A percentile compares a stretch with the other conserved stretches of the same genome.
Evolutionary conservation across 2,113 vertebrate species (phyloP).

Genomic region (Potamarius usumacintae): DNA sequence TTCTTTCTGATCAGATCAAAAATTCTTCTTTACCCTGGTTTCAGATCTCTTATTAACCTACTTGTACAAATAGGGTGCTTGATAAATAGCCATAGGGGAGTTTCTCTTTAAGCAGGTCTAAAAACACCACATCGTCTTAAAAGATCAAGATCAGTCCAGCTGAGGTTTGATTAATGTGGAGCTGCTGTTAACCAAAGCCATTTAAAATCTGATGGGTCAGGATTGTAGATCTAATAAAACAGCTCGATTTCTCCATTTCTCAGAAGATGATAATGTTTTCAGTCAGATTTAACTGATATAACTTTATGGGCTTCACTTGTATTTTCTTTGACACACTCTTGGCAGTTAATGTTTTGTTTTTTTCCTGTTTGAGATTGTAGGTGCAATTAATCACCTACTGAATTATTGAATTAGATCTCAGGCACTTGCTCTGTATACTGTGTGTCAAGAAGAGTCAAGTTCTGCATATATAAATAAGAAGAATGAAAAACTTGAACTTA

Average conservation of each 20-base stretch:
- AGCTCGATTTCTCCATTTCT: not conserved
- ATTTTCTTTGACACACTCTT: not conserved
- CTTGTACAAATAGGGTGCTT: not conserved
- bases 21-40: not conserved
- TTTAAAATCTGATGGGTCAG: not conserved
- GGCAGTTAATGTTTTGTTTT: not conserved
- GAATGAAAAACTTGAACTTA: not conserved
- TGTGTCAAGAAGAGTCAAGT: not conserved
- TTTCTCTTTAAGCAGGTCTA: not conserved
- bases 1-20: constrained; percentile 22
- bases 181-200: not conserved
- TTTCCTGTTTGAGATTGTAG: not conserved
- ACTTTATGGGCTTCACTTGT: not conserved
- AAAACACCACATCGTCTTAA: not conserved
- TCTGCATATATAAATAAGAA: not conserved
- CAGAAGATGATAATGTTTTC: not conserved
- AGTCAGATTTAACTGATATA: not conserved
- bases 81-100: not conserved
- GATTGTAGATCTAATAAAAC: not conserved
- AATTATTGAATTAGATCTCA: not conserved
- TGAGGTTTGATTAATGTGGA: not conserved
- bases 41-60: not conserved
- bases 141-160: not conserved
- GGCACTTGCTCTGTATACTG: not conserved
- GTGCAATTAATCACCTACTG: not conserved